phyloP scores from a whole-genome alignment of 2,797 vertebrate genomes.

The Ispidina picta region DNA sequence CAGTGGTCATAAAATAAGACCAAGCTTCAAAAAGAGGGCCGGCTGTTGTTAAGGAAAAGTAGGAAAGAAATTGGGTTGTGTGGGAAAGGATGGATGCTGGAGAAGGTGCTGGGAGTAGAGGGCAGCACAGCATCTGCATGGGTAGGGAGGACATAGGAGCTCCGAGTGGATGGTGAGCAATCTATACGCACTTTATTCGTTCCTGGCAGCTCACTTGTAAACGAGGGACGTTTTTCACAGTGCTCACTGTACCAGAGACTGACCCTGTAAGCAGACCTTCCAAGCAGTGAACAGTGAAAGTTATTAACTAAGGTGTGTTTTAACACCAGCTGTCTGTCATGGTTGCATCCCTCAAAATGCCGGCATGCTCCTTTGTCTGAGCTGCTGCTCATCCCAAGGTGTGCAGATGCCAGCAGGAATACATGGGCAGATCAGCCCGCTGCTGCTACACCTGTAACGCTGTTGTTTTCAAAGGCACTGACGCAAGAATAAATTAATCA shows the following conservation, averaged over 20 bases:
- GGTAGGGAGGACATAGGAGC: neutral
- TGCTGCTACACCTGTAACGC: conserved; percentile 29
- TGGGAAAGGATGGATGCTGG: neutral
- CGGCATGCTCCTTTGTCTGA: conserved; percentile 52
- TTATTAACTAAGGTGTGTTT: neutral
- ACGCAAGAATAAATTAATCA: conserved; percentile 57
- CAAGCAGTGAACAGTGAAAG: neutral
- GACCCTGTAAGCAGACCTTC: neutral
- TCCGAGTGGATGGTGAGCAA: neutral
- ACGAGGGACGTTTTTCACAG: neutral
- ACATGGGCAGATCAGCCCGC: neutral
- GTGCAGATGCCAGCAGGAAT: conserved; percentile 32
- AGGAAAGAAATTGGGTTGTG: neutral
- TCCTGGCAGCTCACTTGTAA: accelerated
- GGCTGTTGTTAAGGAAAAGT: neutral
- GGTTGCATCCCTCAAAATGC: conserved; percentile 59
- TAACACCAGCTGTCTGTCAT: neutral
- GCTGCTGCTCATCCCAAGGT: conserved; percentile 12
- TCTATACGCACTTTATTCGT: accelerated
- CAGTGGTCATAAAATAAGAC: neutral
- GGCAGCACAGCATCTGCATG: neutral
- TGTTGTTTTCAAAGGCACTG: conserved; percentile 26
- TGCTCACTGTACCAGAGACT: neutral
- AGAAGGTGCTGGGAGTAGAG: neutral
- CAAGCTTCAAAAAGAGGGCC: neutral